Evolutionary conservation across 2,797 vertebrate genomes (phyloP).

Genomic region (Diceros bicornis): DNA sequence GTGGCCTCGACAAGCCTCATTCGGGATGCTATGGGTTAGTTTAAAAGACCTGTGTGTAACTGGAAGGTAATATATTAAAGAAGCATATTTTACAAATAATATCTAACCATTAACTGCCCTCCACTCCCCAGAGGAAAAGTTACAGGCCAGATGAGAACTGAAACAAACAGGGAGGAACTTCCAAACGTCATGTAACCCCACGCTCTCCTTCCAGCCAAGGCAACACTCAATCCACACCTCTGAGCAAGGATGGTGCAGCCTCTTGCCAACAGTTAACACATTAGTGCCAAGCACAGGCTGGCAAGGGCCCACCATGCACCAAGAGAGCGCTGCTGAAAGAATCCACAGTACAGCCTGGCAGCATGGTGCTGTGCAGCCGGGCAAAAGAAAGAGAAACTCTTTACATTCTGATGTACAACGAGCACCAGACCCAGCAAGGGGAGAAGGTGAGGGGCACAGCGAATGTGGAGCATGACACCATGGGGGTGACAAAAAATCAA

Average conservation of each 20-base stretch:
- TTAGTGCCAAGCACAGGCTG: neutral
- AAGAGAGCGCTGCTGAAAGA: neutral
- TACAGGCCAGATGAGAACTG: neutral
- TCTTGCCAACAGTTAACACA: neutral
- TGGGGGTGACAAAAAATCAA: accelerated
- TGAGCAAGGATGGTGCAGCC: neutral
- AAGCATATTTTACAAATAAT: neutral
- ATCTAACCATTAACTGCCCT: neutral
- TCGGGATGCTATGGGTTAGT: neutral
- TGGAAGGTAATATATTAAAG: neutral
- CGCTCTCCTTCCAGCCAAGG: neutral
- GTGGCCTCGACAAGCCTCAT: neutral
- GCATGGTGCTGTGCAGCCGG: neutral
- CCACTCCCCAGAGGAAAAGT: neutral
- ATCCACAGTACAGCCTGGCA: neutral
- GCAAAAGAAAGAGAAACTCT: neutral
- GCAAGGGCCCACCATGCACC: neutral
- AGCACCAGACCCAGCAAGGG: neutral
- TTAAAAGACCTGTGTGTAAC: neutral
- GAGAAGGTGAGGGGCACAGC: accelerated
- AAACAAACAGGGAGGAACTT: neutral
- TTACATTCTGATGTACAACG: neutral
- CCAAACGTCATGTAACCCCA: neutral
- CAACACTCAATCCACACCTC: neutral
- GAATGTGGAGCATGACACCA: accelerated